These are phyloP conservation scores for Ips nitidus DNA, from an alignment of 1,140 invertebrate species.

Conservation along the genomic window DNA sequence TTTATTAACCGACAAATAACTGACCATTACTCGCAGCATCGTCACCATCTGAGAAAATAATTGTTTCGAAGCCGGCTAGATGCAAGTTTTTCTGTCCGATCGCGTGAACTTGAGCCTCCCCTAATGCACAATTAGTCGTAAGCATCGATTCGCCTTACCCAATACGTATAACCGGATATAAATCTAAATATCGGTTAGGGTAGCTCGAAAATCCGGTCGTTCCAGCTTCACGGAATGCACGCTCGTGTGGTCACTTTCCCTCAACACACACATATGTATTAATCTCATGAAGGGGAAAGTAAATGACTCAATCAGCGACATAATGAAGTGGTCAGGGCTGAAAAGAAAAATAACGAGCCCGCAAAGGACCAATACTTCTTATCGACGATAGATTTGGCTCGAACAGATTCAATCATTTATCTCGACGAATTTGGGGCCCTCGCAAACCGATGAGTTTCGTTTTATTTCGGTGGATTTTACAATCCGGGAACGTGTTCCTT, in stretches of 20 bases:
- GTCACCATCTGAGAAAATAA: constrained; percentile 11
- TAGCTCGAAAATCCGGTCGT: constrained; percentile 30
- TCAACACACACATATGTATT: constrained; percentile 42
- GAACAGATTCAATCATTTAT: constrained; percentile 44
- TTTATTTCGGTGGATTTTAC: constrained; percentile 41
- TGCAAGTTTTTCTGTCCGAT: constrained; percentile 1
- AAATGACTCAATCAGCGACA: constrained; percentile 49
- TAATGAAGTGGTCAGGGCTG: constrained; percentile 48
- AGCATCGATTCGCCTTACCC: constrained; percentile 34
- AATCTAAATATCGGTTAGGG: constrained; percentile 40
- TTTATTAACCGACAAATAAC: constrained; percentile 18
- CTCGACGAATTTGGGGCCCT: constrained; percentile 34
- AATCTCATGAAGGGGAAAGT: constrained; percentile 47
- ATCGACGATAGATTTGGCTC: constrained; percentile 41
- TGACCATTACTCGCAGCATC: constrained; percentile 27
- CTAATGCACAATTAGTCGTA: constrained; percentile 31
- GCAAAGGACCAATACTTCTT: constrained; percentile 36
- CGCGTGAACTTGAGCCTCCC: constrained; percentile 20
- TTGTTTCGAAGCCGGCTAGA: constrained; percentile 15
- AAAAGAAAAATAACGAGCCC: constrained; percentile 39
- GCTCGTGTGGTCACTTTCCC: constrained; percentile 35
- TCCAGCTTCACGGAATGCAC: constrained; percentile 24
- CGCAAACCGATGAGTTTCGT: constrained; percentile 26
- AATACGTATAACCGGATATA: constrained; percentile 35
- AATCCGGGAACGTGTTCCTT: constrained; percentile 42